These are phyloP conservation scores for Brachyhypopomus gauderio DNA, from an alignment of 2,113 vertebrate genomes.

Conservation along the genomic window DNA sequence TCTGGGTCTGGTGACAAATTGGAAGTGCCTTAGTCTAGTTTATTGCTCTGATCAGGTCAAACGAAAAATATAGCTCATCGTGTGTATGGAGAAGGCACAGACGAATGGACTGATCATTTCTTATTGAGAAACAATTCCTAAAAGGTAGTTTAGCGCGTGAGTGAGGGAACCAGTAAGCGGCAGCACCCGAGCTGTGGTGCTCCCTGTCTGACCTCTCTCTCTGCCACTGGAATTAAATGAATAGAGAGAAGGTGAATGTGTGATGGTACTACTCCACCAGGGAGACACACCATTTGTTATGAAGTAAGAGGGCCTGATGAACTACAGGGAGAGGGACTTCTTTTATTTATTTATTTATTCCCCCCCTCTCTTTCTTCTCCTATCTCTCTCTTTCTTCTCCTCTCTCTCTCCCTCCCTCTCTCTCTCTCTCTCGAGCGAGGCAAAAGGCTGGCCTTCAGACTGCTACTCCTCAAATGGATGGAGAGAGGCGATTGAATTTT, in stretches of 20 bases:
- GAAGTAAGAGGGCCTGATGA: conserved; percentile 85
- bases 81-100: conserved; percentile 90
- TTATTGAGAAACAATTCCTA: conserved; percentile 98
- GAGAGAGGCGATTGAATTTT: conserved; percentile 97
- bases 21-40: conserved; percentile 89
- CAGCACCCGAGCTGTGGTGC: conserved; percentile 73
- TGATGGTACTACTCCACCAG: conserved; percentile 91
- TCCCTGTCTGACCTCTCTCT: conserved; percentile 89
- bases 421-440: conserved; percentile 66
- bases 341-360: conserved; percentile 61
- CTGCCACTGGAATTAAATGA: conserved; percentile 86
- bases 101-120: conserved; percentile 98
- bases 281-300: conserved; percentile 98
- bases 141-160: conserved; percentile 94
- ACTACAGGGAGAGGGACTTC: conserved; percentile 82
- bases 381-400: conserved; percentile 40
- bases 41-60: conserved; percentile 94
- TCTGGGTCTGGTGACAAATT: conserved; percentile 83
- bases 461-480: conserved; percentile 90
- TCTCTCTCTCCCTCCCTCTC: background rate
- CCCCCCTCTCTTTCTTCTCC: conserved; percentile 34
- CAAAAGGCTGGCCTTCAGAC: conserved; percentile 94
- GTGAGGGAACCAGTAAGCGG: conserved; percentile 82
- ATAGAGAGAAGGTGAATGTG: conserved; percentile 83
- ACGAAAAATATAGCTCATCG: conserved; percentile 90